Base-by-base conservation (phyloP, 2,888 invertebrate genomes). In the Amphipyra berbera region DNA sequence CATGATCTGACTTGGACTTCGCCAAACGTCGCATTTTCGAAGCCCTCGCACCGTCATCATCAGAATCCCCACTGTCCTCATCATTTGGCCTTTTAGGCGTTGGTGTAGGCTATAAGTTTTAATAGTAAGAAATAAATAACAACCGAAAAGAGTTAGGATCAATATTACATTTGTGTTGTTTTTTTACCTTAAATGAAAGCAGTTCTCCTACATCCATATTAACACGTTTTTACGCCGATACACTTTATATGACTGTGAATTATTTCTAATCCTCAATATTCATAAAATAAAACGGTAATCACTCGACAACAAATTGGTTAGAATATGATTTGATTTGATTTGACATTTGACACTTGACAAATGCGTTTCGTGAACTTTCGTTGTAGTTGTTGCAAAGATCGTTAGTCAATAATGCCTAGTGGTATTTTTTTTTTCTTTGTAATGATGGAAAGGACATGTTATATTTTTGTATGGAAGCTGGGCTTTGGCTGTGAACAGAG, bases 61-160 rank as follows among this genome's bases (percentile, higher is more conserved):
- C 96, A 12, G 96, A 96, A 60, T 96, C 95, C 38, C 96, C 96
- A 73, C 96, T 96, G 52, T 96, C 96, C 66, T 97, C 97, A 30
- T 96, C 96, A 74, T 81, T 91, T 21, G 96, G 96, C 67, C 98
- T 95, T 90, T 98, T 98, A 8, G 98, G 97, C 8, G 97, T 97
- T 84, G 97, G 97, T 52, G 97, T 97, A 5, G 98, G 98, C 98
- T 98, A 78, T 61, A 53, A 48, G 7, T 52, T 30, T 13, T 46
- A 56, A 41, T 15, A 54, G n/a, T 13, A 33, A 1, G 33, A 33
- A 33, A n/a, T 41, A 41, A 13, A 14, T 30, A 30, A 30, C 30
- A 30, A 2, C 30, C 30, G 30, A 30, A 30, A 30, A 30, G 30
- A 30, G 30, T 30, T 7, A 30, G 7, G 6, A 30, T 30, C 2